These are phyloP conservation scores for Leptobrachium ailaonicum DNA, from an alignment of 2,113 vertebrate genomes.

Conservation along the genomic window DNA sequence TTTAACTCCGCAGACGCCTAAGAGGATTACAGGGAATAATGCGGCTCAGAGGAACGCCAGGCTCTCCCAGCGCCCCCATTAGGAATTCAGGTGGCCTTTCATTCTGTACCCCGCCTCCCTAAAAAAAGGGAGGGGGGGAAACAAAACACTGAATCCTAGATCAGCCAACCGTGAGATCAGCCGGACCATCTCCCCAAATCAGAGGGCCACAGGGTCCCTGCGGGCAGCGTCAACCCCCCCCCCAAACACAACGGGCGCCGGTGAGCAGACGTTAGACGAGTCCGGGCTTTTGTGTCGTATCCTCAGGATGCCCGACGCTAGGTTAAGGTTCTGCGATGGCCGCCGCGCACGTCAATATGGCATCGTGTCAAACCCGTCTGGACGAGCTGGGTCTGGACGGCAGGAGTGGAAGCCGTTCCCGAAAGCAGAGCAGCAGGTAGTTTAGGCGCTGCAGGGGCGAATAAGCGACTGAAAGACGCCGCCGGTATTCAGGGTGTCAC, in stretches of 20 bases:
- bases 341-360: background rate
- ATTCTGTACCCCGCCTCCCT: slow-evolving; percentile 7
- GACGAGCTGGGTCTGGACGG: background rate
- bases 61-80: background rate
- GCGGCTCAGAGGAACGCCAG: background rate
- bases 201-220: background rate
- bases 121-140: slow-evolving; percentile 16
- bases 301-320: slow-evolving; percentile 11
- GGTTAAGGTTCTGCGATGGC: background rate
- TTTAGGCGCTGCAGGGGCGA: too few relatives aligned
- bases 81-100: slow-evolving; percentile 34
- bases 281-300: background rate
- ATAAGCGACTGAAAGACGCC: too few relatives aligned
- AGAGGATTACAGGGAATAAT: background rate
- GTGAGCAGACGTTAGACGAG: background rate
- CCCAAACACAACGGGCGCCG: background rate
- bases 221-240: slow-evolving; percentile 18
- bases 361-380: background rate
- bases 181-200: too few relatives aligned
- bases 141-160: background rate
- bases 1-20: background rate
- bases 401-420: background rate
- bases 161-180: background rate
- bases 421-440: too few relatives aligned
- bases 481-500: too few relatives aligned